A percentile compares a stretch with the other conserved stretches of the same genome.
These are phyloP conservation scores for Elmis aenea DNA, from an alignment of 2,888 invertebrate species.

Conservation along the genomic window DNA sequence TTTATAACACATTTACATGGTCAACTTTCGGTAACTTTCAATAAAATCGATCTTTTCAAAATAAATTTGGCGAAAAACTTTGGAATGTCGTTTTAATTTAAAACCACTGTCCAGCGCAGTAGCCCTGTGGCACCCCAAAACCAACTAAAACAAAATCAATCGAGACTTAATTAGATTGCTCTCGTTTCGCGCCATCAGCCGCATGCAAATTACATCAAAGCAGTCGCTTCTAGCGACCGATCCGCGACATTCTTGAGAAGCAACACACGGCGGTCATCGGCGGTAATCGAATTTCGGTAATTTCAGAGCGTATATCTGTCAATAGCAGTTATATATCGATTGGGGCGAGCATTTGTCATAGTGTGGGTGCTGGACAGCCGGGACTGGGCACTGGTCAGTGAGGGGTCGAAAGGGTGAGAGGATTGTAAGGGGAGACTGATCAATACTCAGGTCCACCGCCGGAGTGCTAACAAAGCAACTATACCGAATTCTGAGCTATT, in stretches of 20 bases:
- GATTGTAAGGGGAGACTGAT: slow-evolving; percentile 38
- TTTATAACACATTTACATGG: no score
- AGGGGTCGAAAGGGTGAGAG: slow-evolving; percentile 27
- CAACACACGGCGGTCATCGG: no score
- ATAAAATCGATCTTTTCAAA: no score
- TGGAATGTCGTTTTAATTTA: no score
- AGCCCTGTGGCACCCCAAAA: no score
- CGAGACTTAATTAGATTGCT: no score
- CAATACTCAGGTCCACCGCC: slow-evolving; percentile 50
- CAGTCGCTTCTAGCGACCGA: not conserved
- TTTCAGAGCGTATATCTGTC: slow-evolving; percentile 35
- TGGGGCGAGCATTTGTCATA: slow-evolving; percentile 47
- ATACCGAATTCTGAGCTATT: slow-evolving; percentile 50
- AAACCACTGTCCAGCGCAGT: no score
- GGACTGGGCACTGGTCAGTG: slow-evolving; percentile 45
- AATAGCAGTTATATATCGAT: slow-evolving; percentile 48
- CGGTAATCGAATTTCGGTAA: slow-evolving; percentile 11
- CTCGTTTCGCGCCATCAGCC: no score
- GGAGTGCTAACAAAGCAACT: slow-evolving; percentile 50
- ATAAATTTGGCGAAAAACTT: no score
- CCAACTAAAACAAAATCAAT: no score
- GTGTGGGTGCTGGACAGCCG: slow-evolving; percentile 41
- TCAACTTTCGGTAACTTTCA: no score
- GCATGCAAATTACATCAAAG: not conserved
- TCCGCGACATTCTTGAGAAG: no score